Evolutionary conservation across 2,888 invertebrate species (phyloP).

Genomic region (Cosmia pyralina): DNA sequence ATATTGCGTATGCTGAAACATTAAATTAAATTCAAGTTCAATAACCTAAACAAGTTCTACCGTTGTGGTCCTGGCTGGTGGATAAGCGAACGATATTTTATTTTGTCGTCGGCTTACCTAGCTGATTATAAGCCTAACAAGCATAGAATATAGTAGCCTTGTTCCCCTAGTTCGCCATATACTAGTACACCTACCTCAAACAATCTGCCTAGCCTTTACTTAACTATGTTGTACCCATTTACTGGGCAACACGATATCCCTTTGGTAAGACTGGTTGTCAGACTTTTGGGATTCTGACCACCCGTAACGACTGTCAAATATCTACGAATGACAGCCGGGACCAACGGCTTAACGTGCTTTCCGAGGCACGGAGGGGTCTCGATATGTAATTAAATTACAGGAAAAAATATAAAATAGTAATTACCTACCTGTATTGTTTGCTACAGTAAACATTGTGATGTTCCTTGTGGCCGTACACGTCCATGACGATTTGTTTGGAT

Average conservation of each 20-base stretch:
- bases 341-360: too few species aligned
- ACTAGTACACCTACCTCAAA: too few species aligned
- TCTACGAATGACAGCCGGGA: too few species aligned
- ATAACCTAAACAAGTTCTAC: background rate
- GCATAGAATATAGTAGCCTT: background rate
- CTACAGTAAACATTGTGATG: slow-evolving; percentile 34
- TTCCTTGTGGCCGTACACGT: slow-evolving; percentile 73
- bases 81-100: background rate
- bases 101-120: background rate
- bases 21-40: too few species aligned
- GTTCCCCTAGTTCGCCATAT: background rate
- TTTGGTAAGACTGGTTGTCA: too few species aligned
- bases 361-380: too few species aligned
- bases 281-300: too few species aligned
- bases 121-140: background rate
- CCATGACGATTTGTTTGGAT: slow-evolving; percentile 71
- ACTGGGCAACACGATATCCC: too few species aligned
- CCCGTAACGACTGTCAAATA: too few species aligned
- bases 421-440: slow-evolving; percentile 38
- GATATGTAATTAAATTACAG: background rate
- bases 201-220: too few species aligned
- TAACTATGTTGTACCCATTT: too few species aligned
- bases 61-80: background rate
- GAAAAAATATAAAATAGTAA: background rate
- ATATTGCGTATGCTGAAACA: slow-evolving; percentile 76